phyloP scores from a whole-genome alignment of 2,113 vertebrate genomes.

The Leptodactylus fuscus region DNA sequence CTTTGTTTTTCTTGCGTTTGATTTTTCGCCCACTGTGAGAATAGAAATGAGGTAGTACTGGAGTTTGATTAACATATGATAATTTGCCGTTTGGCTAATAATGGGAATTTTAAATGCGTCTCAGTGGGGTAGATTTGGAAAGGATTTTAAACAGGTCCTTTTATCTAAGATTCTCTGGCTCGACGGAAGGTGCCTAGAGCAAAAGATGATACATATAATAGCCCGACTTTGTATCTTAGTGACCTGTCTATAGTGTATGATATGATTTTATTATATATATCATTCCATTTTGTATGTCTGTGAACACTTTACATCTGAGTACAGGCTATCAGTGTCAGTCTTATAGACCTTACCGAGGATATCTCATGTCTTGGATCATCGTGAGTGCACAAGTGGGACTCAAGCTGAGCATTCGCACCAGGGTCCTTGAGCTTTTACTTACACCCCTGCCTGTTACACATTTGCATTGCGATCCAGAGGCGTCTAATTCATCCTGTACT shows the following conservation, averaged over 20 bases:
- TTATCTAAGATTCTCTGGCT: conserved; percentile 21
- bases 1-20: conserved; percentile 41
- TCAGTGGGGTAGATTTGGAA: conserved; percentile 40
- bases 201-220: not conserved
- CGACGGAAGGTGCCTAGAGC: not conserved
- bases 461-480: too few species aligned
- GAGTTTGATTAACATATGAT: conserved; percentile 57
- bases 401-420: too few species aligned
- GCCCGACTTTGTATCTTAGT: not conserved
- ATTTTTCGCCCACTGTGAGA: conserved; percentile 49
- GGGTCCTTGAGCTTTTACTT: too few species aligned
- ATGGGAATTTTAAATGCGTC: conserved; percentile 55
- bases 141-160: conserved; percentile 24
- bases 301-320: too few species aligned
- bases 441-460: too few species aligned
- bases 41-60: conserved; percentile 50
- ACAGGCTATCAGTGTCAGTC: too few species aligned
- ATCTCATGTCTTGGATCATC: too few species aligned
- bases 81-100: conserved; percentile 53
- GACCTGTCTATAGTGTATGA: not conserved
- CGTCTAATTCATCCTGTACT: too few species aligned
- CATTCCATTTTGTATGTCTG: too few species aligned
- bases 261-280: too few species aligned
- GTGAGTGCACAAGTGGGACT: too few species aligned
- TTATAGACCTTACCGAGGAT: too few species aligned